Base-by-base conservation (phyloP, 2,797 vertebrate genomes). In the Meda fulgida region DNA sequence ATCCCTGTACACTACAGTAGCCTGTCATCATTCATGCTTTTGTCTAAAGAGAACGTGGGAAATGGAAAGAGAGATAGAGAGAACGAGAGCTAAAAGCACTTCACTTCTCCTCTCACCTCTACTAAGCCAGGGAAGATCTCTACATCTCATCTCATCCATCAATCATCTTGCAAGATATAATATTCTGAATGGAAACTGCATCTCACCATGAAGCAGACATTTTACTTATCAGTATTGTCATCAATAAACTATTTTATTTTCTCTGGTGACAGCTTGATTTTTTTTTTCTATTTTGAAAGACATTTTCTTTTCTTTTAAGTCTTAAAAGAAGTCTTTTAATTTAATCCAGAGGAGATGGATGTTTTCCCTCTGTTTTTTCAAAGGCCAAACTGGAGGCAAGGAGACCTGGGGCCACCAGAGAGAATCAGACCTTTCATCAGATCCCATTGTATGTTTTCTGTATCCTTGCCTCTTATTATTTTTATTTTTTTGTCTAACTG, bases 321-420 rank as follows among this genome's bases (percentile, higher is more conserved):
- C n/a, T n/a, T n/a, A n/a, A n/a, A n/a, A n/a, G n/a, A n/a, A 85
- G 84, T 70, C 69, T 91, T 92, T 91, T 89, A 89, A 93, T 86
- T 84, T 26, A 89, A 90, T 88, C 9, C 91, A 91, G 88, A 77
- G 51, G 18, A 67, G 9, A 0, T 73, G 70, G 23, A 36, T 69
- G 16, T 86, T 85, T 87, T 69, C 36, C 51, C 29, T 78, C 16
- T 53, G 23, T 48, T 26, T 38, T 84, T 79, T 78, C 34, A 67
- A 26, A 73, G 88, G 73, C 81, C 80, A 89, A 38, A 87, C 67
- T 87, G 69, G 77, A 91, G 71, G 83, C 16, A 51, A 79, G 21
- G 71, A 72, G 83, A 86, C 84, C 78, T 26, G 76, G 90, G 65
- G 38, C 58, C 55, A 88, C 80, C 55, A 63, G 76, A 14, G 38